phyloP scores from a whole-genome alignment of 2,888 invertebrate species.

The Anticlea derivata region DNA sequence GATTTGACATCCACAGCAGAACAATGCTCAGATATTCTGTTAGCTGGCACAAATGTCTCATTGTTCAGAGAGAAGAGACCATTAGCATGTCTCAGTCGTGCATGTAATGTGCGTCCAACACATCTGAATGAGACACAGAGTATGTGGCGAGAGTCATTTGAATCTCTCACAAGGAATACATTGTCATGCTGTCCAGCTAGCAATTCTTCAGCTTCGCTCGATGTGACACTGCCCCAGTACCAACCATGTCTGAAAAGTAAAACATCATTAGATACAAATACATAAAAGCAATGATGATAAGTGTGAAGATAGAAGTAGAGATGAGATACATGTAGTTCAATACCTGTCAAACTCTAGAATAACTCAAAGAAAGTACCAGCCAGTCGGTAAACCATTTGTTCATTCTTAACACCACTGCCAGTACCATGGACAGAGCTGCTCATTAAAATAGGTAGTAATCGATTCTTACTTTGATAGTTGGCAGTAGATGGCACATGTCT shows the following conservation, averaged over 20 bases:
- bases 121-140: constrained; percentile 89
- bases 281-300: too few species aligned
- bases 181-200: constrained; percentile 88
- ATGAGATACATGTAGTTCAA: too few species aligned
- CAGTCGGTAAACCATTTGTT: too few species aligned
- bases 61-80: constrained; percentile 86
- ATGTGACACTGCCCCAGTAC: constrained; percentile 91
- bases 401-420: background rate
- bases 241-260: constrained; percentile 82
- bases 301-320: too few species aligned
- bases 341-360: too few species aligned
- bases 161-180: constrained; percentile 89
- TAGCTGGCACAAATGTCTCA: constrained; percentile 81
- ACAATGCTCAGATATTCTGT: constrained; percentile 78
- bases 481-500: constrained; percentile 78
- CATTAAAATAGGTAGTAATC: background rate
- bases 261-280: background rate
- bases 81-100: constrained; percentile 88
- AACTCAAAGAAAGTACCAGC: background rate
- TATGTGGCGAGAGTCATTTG: constrained; percentile 87
- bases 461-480: constrained; percentile 72
- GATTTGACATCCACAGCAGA: constrained; percentile 76
- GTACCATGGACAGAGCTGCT: background rate
- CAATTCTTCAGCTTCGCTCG: constrained; percentile 88
- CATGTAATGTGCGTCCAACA: constrained; percentile 87